Conservation (phyloP, 1,140 invertebrate genomes). For the Dufourea novaeangliae region DNA sequence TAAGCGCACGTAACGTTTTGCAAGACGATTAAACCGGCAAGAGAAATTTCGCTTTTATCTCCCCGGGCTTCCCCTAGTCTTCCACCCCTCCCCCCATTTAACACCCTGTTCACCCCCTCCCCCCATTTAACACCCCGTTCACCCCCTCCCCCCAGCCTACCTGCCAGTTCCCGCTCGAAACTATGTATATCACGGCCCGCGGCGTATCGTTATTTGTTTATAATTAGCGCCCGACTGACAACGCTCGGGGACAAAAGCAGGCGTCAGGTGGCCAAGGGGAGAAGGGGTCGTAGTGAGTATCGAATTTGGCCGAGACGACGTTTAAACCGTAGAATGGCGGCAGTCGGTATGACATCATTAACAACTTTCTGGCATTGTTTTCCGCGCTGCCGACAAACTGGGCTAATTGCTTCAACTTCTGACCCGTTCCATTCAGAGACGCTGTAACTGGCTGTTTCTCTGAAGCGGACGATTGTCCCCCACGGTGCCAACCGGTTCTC, state of each 20-base stretch:
- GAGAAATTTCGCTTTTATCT: conserved; percentile 56
- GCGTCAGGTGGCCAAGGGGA: too few relatives aligned
- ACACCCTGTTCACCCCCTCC: not conserved
- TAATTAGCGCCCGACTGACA: conserved; percentile 57
- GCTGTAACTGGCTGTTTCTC: conserved; percentile 63
- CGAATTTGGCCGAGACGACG: conserved; percentile 60
- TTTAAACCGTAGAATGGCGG: conserved; percentile 64
- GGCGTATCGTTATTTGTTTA: conserved; percentile 64
- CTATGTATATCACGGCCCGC: conserved; percentile 19
- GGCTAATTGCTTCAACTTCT: conserved; percentile 75
- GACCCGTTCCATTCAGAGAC: conserved; percentile 64
- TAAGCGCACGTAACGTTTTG: conserved; percentile 55
- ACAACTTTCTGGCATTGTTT: conserved; percentile 75
- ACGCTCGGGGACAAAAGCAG: conserved; percentile 9
- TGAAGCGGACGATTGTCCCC: conserved; percentile 53
- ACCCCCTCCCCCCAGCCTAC: not conserved
- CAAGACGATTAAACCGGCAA: conserved; percentile 57
- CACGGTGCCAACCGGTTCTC: conserved; percentile 22
- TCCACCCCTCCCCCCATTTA: not conserved
- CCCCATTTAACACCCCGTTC: not conserved
- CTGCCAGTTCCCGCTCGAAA: conserved; percentile 9
- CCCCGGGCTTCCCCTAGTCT: conserved; percentile 8
- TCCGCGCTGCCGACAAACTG: conserved; percentile 71
- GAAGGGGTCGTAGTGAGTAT: not conserved
- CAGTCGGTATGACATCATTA: conserved; percentile 68